Conservation (phyloP, 2,797 vertebrate species). For the Coluber constrictor region DNA sequence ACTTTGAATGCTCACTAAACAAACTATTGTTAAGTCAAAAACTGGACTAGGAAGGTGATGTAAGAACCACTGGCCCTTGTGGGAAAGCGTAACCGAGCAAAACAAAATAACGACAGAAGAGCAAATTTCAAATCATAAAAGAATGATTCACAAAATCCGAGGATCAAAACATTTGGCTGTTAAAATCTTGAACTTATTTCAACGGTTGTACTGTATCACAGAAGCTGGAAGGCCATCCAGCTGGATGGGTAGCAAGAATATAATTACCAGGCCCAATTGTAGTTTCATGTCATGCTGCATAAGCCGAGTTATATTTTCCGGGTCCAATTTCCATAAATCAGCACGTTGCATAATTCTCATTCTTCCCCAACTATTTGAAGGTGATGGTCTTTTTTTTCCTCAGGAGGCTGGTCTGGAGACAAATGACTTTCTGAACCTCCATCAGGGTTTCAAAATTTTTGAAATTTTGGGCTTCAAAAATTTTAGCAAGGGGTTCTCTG, state of each 20-base stretch:
- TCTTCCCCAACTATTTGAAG: constrained; percentile 52
- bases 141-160: accelerated
- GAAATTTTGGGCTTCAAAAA: too few species aligned
- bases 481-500: too few species aligned
- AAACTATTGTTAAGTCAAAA: background rate
- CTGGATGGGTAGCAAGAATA: constrained; percentile 38
- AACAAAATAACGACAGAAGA: background rate
- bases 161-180: background rate
- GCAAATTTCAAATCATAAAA: background rate
- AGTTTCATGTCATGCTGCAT: constrained; percentile 65
- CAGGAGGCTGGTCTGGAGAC: constrained; percentile 56
- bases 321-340: constrained; percentile 71
- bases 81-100: background rate
- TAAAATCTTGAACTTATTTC: constrained; percentile 49
- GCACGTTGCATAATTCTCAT: constrained; percentile 50
- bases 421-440: constrained; percentile 63
- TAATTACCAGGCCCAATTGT: constrained; percentile 60
- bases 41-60: background rate
- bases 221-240: constrained; percentile 58
- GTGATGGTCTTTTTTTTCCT: constrained; percentile 61
- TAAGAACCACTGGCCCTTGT: background rate
- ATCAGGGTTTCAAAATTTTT: too few species aligned
- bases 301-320: constrained; percentile 54
- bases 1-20: background rate
- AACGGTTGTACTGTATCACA: constrained; percentile 56